Percentiles rank a stretch among this genome's conserved stretches.
Conservation (phyloP, 2,113 vertebrate species). For the Nibea albiflora region DNA sequence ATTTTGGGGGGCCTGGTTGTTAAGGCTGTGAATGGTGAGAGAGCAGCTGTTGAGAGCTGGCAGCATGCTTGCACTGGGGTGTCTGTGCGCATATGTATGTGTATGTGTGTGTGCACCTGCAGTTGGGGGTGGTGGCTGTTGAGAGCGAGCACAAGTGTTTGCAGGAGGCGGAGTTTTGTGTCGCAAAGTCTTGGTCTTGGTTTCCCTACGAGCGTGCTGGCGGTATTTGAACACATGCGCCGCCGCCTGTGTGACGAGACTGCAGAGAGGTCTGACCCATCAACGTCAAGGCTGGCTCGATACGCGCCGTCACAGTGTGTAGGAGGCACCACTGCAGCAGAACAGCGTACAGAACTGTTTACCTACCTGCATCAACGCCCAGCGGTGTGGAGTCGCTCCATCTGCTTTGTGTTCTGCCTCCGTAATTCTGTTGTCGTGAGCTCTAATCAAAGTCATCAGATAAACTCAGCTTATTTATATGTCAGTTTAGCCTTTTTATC, state of each 20-base stretch:
- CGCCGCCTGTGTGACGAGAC: constrained; percentile 14
- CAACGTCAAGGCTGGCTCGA: constrained; percentile 7
- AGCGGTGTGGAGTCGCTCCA: not conserved
- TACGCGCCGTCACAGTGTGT: constrained; percentile 41
- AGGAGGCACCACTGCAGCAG: constrained; percentile 34
- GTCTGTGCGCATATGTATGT: not conserved
- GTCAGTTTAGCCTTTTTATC: not conserved
- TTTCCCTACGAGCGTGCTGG: constrained; percentile 47
- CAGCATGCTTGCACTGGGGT: constrained; percentile 13
- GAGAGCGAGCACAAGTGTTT: constrained; percentile 29
- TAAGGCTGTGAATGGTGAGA: constrained; percentile 29
- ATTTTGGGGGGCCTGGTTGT: constrained; percentile 21
- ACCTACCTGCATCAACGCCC: constrained; percentile 16
- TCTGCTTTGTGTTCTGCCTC: not conserved
- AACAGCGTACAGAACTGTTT: not conserved
- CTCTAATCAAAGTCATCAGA: constrained; percentile 7
- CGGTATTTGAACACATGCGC: constrained; percentile 54
- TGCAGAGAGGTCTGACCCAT: constrained; percentile 33
- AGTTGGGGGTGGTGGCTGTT: constrained; percentile 33
- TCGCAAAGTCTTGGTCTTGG: constrained; percentile 17
- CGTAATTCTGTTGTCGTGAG: constrained; percentile 1
- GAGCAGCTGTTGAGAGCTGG: constrained; percentile 61
- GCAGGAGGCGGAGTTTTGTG: constrained; percentile 33
- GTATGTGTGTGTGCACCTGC: constrained; percentile 47
- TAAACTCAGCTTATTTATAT: constrained; percentile 6